phyloP scores from a whole-genome alignment of 2,888 invertebrate genomes.

The Trisateles emortualis region DNA sequence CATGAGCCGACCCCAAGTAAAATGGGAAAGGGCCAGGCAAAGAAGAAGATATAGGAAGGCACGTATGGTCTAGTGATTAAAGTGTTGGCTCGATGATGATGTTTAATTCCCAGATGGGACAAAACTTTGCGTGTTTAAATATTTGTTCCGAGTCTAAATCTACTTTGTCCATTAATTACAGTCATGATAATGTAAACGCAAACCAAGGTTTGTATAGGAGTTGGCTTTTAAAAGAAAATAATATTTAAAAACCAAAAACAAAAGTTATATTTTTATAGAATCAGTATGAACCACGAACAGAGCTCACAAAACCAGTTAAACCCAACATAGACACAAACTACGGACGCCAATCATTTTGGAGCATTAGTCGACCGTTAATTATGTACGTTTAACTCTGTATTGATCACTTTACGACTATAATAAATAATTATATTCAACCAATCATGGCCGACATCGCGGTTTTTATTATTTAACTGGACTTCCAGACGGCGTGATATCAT shows the following conservation, averaged over 20 bases:
- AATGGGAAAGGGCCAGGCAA: too few species aligned
- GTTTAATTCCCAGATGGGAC: too few species aligned
- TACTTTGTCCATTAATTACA: too few species aligned
- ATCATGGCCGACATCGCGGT: slow-evolving; percentile 49
- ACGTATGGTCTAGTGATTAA: too few species aligned
- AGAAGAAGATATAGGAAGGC: too few species aligned
- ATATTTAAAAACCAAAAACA: background rate
- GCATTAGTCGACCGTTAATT: slow-evolving; percentile 49
- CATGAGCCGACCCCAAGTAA: too few species aligned
- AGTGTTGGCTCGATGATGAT: too few species aligned
- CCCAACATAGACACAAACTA: slow-evolving; percentile 19
- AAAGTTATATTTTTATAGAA: slow-evolving; percentile 6
- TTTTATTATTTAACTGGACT: slow-evolving; percentile 53
- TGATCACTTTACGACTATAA: slow-evolving; percentile 52
- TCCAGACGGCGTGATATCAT: slow-evolving; percentile 38
- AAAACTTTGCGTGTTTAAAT: too few species aligned
- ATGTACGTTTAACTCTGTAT: slow-evolving; percentile 51
- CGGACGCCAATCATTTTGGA: slow-evolving; percentile 45
- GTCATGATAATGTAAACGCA: too few species aligned
- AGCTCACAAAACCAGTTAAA: slow-evolving; percentile 19
- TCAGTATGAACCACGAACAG: slow-evolving; percentile 15
- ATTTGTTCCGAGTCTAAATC: too few species aligned
- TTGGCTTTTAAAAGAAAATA: too few species aligned
- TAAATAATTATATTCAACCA: slow-evolving; percentile 52
- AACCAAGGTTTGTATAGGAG: too few species aligned